Evolutionary conservation across 2,888 invertebrate species (phyloP).

Genomic region (Cataglyphis albicans): DNA sequence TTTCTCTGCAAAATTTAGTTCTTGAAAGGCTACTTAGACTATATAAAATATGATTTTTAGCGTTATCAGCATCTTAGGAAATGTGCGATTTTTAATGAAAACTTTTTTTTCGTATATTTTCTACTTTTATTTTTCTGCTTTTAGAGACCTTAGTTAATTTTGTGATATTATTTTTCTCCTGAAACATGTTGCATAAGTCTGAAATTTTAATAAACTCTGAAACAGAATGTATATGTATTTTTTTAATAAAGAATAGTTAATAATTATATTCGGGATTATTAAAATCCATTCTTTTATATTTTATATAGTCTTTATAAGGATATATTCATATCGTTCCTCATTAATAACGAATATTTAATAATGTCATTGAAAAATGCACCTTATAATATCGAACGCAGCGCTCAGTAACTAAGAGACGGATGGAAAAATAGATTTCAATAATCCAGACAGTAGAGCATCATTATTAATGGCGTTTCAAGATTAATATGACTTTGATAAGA

Average conservation of each 20-base stretch:
- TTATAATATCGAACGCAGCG: neutral
- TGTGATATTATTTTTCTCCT: neutral
- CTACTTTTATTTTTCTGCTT: neutral
- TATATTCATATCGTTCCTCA: neutral
- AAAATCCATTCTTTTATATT: slow-evolving; percentile 14
- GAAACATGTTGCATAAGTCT: neutral
- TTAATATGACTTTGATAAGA: slow-evolving; percentile 55
- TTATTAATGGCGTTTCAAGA: slow-evolving; percentile 48
- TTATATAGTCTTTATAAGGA: neutral
- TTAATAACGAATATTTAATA: slow-evolving; percentile 28
- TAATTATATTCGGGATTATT: neutral
- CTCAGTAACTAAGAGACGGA: slow-evolving; percentile 38
- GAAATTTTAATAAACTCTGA: neutral
- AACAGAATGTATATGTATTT: neutral
- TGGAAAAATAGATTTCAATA: slow-evolving; percentile 52
- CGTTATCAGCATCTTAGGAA: neutral
- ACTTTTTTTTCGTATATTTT: neutral
- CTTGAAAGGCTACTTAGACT: slow-evolving; percentile 7
- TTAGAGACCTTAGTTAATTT: neutral
- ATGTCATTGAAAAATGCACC: slow-evolving; percentile 14
- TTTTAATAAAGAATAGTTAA: neutral
- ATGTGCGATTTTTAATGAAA: neutral
- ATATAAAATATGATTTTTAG: slow-evolving; percentile 11
- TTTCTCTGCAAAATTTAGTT: slow-evolving; percentile 36
- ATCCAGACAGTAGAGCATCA: slow-evolving; percentile 34